Percentiles rank a stretch among this genome's conserved stretches.
Conservation (phyloP, 2,113 vertebrate species). For the Pollachius pollachius region DNA sequence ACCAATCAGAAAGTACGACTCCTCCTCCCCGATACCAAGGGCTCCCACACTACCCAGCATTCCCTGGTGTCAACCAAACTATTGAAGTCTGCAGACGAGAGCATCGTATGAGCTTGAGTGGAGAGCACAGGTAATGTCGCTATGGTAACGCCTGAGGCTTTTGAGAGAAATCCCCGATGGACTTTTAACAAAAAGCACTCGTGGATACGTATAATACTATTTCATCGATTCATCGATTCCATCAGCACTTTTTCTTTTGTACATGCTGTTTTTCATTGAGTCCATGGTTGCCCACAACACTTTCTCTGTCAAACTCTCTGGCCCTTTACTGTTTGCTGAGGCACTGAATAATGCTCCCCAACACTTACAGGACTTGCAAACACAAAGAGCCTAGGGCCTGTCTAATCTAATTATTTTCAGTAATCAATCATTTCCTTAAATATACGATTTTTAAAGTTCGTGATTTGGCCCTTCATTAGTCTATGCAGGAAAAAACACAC, state of each 20-base stretch:
- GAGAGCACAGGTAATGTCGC: background rate
- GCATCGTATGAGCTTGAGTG: constrained; percentile 78
- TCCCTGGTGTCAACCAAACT: constrained; percentile 83
- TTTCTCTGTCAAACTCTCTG: constrained; percentile 1
- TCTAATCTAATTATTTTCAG: no score
- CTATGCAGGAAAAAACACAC: background rate
- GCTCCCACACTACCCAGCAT: constrained; percentile 77
- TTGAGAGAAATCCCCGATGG: constrained; percentile 15
- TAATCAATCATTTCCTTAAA: no score
- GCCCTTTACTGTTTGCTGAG: constrained; percentile 19
- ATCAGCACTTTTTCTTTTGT: constrained; percentile 42
- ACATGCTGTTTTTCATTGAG: constrained; percentile 7
- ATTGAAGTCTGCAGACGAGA: constrained; percentile 83
- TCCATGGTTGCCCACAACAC: background rate
- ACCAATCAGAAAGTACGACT: constrained; percentile 92
- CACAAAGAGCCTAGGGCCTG: background rate
- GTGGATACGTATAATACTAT: constrained; percentile 44
- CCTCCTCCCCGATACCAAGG: constrained; percentile 80
- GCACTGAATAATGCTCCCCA: constrained; percentile 29
- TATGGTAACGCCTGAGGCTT: constrained; percentile 18
- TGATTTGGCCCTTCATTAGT: no score
- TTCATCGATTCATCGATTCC: constrained; percentile 41
- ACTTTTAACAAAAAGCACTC: constrained; percentile 25
- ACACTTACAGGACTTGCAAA: background rate
- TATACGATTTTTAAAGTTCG: no score